Evolutionary conservation across 2,113 vertebrate species (phyloP).

Genomic region (Eulemur macaco): DNA sequence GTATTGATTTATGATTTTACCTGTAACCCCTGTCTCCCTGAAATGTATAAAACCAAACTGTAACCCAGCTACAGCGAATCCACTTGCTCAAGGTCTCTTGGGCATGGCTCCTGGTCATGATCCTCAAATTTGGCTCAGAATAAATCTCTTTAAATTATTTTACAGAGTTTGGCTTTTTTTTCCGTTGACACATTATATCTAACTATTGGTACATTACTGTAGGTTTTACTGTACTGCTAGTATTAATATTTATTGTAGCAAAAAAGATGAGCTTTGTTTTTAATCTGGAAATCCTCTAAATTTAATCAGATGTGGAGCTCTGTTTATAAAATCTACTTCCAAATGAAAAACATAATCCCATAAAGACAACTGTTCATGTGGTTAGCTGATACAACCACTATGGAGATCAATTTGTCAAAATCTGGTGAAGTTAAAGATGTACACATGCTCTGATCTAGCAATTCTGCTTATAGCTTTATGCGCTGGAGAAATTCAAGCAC

Average conservation of each 20-base stretch:
- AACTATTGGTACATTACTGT: neutral
- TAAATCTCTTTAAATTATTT: too few species aligned
- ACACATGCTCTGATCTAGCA: neutral
- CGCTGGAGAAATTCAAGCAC: neutral
- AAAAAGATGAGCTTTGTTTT: neutral
- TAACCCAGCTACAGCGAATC: too few species aligned
- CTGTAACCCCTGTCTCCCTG: too few species aligned
- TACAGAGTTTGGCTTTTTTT: too few species aligned
- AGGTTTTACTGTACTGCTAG: neutral
- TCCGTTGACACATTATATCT: neutral
- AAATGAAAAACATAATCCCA: neutral
- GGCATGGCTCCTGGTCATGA: too few species aligned
- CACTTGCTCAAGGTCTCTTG: too few species aligned
- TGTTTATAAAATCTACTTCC: neutral
- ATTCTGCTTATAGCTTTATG: neutral
- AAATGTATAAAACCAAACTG: too few species aligned
- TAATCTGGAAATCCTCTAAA: neutral
- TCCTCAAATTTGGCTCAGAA: too few species aligned
- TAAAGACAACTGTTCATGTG: neutral
- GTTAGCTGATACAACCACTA: neutral
- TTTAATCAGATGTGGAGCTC: neutral
- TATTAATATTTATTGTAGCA: neutral
- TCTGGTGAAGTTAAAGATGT: neutral
- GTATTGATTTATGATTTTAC: too few species aligned
- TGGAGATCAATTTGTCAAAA: neutral